Evolutionary conservation across 2,113 vertebrate genomes (phyloP).

Genomic region (Archocentrus centrarchus): DNA sequence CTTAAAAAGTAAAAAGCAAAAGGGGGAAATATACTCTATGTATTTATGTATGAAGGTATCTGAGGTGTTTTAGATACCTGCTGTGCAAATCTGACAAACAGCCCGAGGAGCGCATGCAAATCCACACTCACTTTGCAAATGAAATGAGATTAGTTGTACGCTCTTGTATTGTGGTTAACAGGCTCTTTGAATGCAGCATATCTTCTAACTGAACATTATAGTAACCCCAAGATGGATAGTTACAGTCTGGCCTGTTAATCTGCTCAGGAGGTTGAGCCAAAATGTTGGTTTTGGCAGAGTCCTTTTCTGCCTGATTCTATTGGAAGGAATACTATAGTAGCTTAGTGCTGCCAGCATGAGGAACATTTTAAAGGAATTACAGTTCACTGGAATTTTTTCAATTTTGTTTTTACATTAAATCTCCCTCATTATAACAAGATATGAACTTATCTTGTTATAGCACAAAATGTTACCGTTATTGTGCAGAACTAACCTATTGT

Average conservation of each 20-base stretch:
- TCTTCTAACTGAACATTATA: background rate
- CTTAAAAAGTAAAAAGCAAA: background rate
- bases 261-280: background rate
- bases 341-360: background rate
- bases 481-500: background rate
- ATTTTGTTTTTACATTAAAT: background rate
- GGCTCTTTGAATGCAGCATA: background rate
- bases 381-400: background rate
- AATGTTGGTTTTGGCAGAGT: background rate
- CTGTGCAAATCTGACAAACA: background rate
- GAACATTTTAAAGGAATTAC: background rate
- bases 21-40: background rate
- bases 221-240: background rate
- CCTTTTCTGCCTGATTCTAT: background rate
- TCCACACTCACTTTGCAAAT: background rate
- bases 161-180: background rate
- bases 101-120: background rate
- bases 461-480: background rate
- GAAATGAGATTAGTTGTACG: background rate
- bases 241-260: background rate
- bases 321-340: background rate
- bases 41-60: background rate
- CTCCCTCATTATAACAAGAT: background rate
- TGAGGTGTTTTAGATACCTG: background rate
- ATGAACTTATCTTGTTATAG: background rate